A percentile compares a stretch with the other conserved stretches of the same genome.
phyloP scores from a whole-genome alignment of 2,888 invertebrate species.

The Cheilosia soror region DNA sequence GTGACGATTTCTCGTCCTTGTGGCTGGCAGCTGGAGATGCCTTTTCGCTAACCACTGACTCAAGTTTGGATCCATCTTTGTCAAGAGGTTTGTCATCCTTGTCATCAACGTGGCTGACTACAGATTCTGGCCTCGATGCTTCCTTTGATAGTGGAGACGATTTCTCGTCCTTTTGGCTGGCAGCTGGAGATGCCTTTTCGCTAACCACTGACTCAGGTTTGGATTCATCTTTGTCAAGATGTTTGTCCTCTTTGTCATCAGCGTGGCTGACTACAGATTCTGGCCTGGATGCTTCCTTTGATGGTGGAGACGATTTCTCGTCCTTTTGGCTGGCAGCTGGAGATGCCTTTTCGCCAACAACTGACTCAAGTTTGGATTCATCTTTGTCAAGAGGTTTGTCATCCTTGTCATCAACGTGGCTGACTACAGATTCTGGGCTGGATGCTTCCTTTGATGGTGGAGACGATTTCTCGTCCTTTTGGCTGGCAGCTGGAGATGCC shows the following conservation, averaged over 20 bases:
- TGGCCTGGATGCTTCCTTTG: conserved; percentile 74
- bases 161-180: conserved; percentile 55
- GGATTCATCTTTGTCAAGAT: conserved; percentile 38
- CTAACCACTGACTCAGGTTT: conserved; percentile 40
- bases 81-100: conserved; percentile 10
- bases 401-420: conserved; percentile 20
- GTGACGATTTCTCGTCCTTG: conserved; percentile 18
- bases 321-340: too few relatives aligned
- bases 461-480: conserved; percentile 64
- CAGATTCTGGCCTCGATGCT: conserved; percentile 70
- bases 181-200: conserved; percentile 49
- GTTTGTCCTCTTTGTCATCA: conserved; percentile 21
- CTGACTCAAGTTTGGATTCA: too few relatives aligned
- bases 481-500: conserved; percentile 57
- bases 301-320: conserved; percentile 59
- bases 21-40: not conserved
- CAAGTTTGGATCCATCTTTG: conserved; percentile 16
- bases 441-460: conserved; percentile 70
- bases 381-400: too few relatives aligned
- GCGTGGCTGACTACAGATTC: conserved; percentile 66
- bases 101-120: conserved; percentile 6
- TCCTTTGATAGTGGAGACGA: conserved; percentile 61
- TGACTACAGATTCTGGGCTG: conserved; percentile 66
- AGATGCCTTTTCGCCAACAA: too few relatives aligned
- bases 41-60: conserved; percentile 22